Evolutionary conservation across 2,113 vertebrate genomes (phyloP).

Genomic region (Engraulis encrasicolus): DNA sequence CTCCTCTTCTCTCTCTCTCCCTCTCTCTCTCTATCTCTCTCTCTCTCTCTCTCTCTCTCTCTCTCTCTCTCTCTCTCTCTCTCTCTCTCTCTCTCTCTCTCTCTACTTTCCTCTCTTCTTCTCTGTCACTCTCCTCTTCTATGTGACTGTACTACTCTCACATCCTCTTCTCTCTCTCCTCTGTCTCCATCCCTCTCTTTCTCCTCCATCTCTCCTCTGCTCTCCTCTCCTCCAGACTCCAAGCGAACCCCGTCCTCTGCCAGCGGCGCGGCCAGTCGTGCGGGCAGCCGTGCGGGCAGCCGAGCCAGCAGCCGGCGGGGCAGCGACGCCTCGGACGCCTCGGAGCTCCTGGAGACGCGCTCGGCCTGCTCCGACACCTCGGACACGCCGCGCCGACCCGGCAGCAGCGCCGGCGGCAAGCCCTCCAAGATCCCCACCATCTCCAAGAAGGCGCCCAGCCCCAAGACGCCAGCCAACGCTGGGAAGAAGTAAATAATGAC

Average conservation of each 20-base stretch:
- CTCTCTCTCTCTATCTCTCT: too few relatives aligned
- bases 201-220: background rate
- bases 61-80: too few relatives aligned
- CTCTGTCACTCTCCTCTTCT: too few relatives aligned
- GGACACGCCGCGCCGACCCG: constrained; percentile 87
- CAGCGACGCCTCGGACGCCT: constrained; percentile 94
- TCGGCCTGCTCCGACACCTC: constrained; percentile 95
- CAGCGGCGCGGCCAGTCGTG: constrained; percentile 76
- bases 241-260: constrained; percentile 80
- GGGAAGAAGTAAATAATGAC: constrained; percentile 80
- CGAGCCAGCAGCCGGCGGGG: constrained; percentile 91
- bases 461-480: constrained; percentile 81
- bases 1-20: background rate
- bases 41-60: too few relatives aligned
- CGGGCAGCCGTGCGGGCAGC: constrained; percentile 90
- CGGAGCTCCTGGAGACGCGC: constrained; percentile 90
- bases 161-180: too few relatives aligned
- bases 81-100: too few relatives aligned
- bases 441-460: constrained; percentile 90
- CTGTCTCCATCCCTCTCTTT: too few relatives aligned
- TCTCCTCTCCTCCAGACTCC: constrained; percentile 73
- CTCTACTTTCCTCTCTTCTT: too few relatives aligned
- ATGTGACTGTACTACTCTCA: too few relatives aligned
- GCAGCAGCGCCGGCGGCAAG: constrained; percentile 70
- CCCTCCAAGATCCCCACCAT: constrained; percentile 98